Evolutionary conservation across 2,113 vertebrate species (phyloP).

Genomic region (Lagopus muta): DNA sequence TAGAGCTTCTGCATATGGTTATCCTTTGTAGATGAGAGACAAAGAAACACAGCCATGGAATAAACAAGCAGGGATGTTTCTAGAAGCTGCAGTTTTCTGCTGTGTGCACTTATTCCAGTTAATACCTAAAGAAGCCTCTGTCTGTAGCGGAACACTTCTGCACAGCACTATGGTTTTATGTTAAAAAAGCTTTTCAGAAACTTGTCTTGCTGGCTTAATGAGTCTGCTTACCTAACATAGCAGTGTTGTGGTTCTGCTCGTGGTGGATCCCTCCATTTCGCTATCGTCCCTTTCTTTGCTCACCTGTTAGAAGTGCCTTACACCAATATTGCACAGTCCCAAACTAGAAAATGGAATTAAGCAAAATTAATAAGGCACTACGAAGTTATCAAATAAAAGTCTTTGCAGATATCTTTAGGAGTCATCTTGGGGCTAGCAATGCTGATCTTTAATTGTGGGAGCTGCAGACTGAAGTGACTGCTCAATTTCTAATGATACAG

Average conservation of each 20-base stretch:
- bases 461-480: not conserved
- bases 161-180: not conserved
- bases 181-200: not conserved
- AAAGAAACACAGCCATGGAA: not conserved
- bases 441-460: not conserved
- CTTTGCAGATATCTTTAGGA: not conserved
- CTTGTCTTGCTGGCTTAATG: not conserved
- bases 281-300: not conserved
- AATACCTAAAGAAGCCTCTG: not conserved
- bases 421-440: not conserved
- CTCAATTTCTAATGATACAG: not conserved
- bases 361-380: not conserved
- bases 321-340: accelerated
- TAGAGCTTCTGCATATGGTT: not conserved
- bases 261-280: accelerated
- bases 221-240: not conserved
- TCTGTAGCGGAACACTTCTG: not conserved
- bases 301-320: not conserved
- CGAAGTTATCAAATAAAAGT: not conserved
- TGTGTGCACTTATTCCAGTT: not conserved
- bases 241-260: not conserved
- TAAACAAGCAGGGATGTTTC: not conserved
- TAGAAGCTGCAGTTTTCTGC: not conserved
- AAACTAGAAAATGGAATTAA: not conserved
- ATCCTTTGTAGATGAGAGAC: not conserved